phyloP scores from a whole-genome alignment of 2,888 invertebrate species.

The Cetonia aurata region DNA sequence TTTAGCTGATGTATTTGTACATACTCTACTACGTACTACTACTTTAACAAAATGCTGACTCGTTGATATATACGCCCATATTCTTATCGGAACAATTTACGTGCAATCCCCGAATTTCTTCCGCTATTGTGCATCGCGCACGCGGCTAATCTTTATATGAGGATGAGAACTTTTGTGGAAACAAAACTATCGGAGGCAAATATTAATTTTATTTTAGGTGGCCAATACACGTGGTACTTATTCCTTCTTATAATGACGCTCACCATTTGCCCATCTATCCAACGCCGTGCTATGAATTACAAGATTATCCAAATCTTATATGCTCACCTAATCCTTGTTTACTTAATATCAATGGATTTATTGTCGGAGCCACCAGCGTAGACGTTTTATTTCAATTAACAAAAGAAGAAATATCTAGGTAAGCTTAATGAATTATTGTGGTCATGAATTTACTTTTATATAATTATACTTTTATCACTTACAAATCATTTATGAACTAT shows the following conservation, averaged over 20 bases:
- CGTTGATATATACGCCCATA: too few relatives aligned
- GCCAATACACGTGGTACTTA: slow-evolving; percentile 73
- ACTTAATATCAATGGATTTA: slow-evolving; percentile 80
- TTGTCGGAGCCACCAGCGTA: slow-evolving; percentile 83
- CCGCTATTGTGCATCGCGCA: too few relatives aligned
- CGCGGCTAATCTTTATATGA: too few relatives aligned
- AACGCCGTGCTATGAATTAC: slow-evolving; percentile 79
- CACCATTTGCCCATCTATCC: slow-evolving; percentile 87
- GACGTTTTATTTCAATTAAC: slow-evolving; percentile 88
- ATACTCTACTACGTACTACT: too few relatives aligned
- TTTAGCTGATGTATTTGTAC: not conserved
- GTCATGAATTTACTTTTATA: too few relatives aligned
- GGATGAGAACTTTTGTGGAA: too few relatives aligned
- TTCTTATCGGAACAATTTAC: too few relatives aligned
- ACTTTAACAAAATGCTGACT: too few relatives aligned
- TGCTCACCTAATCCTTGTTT: slow-evolving; percentile 86
- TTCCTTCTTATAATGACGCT: slow-evolving; percentile 82
- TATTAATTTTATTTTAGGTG: slow-evolving; percentile 2
- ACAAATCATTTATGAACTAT: too few relatives aligned
- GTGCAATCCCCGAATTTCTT: too few relatives aligned
- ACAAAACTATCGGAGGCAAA: too few relatives aligned
- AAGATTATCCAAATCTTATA: slow-evolving; percentile 73
- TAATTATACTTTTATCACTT: too few relatives aligned
- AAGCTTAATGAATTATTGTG: slow-evolving; percentile 11
- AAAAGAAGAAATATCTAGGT: slow-evolving; percentile 76